Conservation (phyloP, 2,888 invertebrate species). For the Stenurella melanura region DNA sequence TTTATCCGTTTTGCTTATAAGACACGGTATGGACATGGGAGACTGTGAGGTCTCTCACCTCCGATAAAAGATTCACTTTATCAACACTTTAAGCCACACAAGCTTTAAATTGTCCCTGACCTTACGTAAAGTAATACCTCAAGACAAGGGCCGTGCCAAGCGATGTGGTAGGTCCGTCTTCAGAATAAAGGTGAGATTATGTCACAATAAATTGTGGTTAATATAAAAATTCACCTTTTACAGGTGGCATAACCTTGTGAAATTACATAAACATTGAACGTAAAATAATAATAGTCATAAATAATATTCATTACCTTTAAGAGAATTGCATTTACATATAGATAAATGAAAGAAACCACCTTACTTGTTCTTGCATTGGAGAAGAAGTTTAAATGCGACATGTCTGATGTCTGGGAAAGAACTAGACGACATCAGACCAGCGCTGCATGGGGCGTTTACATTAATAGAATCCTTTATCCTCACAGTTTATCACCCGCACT, state of each 20-base stretch:
- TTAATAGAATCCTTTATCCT: slow-evolving; percentile 35
- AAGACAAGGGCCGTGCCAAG: slow-evolving; percentile 59
- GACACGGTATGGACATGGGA: slow-evolving; percentile 24
- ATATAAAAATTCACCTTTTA: slow-evolving; percentile 33
- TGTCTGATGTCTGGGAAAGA: slow-evolving; percentile 22
- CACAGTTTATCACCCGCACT: slow-evolving; percentile 45
- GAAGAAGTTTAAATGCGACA: neutral
- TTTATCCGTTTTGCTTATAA: neutral
- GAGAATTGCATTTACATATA: slow-evolving; percentile 19
- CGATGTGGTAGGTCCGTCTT: slow-evolving; percentile 65
- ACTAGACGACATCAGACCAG: slow-evolving; percentile 32
- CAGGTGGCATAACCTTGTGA: slow-evolving; percentile 26
- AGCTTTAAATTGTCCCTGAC: slow-evolving; percentile 63
- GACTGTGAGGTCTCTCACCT: slow-evolving; percentile 37
- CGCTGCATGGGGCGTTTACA: slow-evolving; percentile 36
- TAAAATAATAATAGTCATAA: slow-evolving; percentile 29
- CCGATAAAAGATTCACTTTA: slow-evolving; percentile 51
- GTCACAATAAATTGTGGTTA: slow-evolving; percentile 60
- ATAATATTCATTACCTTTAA: slow-evolving; percentile 10
- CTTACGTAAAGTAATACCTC: slow-evolving; percentile 64
- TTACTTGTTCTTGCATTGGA: neutral
- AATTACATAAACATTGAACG: slow-evolving; percentile 27
- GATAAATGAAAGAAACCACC: slow-evolving; percentile 4
- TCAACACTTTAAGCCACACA: slow-evolving; percentile 37
- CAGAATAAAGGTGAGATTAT: slow-evolving; percentile 59